Evolutionary conservation across 2,888 invertebrate genomes (phyloP), one percentile per base, ranked within the genome.

Genomic region (Steromphala cineraria): DNA sequence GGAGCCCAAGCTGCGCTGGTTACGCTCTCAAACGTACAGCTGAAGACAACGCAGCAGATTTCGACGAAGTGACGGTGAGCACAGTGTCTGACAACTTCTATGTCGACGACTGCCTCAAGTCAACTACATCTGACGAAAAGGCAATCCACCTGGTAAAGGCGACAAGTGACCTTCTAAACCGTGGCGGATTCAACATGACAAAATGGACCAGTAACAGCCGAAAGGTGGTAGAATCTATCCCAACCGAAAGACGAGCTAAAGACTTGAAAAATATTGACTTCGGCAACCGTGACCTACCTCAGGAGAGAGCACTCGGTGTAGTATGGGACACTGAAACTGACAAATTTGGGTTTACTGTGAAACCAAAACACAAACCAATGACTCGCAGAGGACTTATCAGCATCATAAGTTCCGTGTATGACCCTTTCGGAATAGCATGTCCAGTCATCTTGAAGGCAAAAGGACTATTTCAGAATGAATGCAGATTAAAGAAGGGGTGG

Each of bases 71-170:
- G 15, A 71, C 55, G 8, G 56, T 67, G 17, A 24, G 76, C n/a
- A 79, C 76, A 0, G 71, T 82, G 4, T n/a, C 31, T 4, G 67
- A 81, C 2, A 62, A 82, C 78, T 81, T 80, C 36, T 82, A 81
- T n/a, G 79, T 82, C 0, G 82, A 82, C 75, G 81, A 82, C 52
- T 67, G 82, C n/a, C 31, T 82, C 8, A 81, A 75, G 53, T 76
- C 71, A 24, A n/a, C 19, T 2, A 5, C 56, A 4, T 56, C 56
- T 19, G 56, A 56, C 1, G 19, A 24, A 56, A 56, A 24, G 13
- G 56, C 56, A 56, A 56, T 56, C 10, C 56, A n/a, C 10, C 56
- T 56, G 2, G 19, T 56, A 1, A 5, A 56, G 19, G 19, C 4
- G 10, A n/a, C 19, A 7, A 56, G 56, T 24, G 24, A 56, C 4